Percentiles rank a stretch among this genome's conserved stretches.
Evolutionary conservation across 2,113 vertebrate genomes (phyloP).

Genomic region (Alexandromys fortis): DNA sequence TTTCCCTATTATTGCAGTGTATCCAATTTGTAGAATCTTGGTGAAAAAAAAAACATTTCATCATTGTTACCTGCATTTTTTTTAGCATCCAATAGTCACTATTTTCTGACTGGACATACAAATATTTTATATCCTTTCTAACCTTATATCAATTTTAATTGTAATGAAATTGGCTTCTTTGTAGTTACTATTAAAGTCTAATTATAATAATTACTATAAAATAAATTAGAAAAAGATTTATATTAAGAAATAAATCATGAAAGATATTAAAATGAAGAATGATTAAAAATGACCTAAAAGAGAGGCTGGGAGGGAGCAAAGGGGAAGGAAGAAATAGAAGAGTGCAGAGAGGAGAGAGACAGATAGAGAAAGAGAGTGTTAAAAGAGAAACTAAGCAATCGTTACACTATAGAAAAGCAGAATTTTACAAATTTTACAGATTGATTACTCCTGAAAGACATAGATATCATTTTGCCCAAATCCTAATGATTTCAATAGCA

Average conservation of each 20-base stretch:
- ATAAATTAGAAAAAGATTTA: conserved; percentile 72
- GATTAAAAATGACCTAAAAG: conserved; percentile 48
- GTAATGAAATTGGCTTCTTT: conserved; percentile 54
- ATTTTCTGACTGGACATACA: conserved; percentile 26
- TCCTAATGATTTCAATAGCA: background rate
- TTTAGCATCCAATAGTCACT: background rate
- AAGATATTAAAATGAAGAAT: conserved; percentile 57
- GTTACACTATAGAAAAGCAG: background rate
- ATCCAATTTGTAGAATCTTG: background rate
- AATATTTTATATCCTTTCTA: conserved; percentile 45
- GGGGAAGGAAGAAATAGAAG: background rate
- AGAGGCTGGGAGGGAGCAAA: background rate
- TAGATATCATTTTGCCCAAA: background rate
- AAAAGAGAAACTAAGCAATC: conserved; percentile 8
- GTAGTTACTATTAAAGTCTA: conserved; percentile 60
- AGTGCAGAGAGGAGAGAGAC: background rate
- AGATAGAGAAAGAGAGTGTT: background rate
- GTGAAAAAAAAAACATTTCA: background rate
- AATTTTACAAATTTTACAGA: background rate
- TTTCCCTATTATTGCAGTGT: background rate
- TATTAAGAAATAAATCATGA: conserved; percentile 56
- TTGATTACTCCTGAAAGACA: background rate
- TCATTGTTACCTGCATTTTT: background rate
- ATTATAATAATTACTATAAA: conserved; percentile 67
- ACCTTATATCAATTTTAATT: conserved; percentile 64